Evolutionary conservation across 2,888 invertebrate species (phyloP).

Genomic region (Bunonema sp.): DNA sequence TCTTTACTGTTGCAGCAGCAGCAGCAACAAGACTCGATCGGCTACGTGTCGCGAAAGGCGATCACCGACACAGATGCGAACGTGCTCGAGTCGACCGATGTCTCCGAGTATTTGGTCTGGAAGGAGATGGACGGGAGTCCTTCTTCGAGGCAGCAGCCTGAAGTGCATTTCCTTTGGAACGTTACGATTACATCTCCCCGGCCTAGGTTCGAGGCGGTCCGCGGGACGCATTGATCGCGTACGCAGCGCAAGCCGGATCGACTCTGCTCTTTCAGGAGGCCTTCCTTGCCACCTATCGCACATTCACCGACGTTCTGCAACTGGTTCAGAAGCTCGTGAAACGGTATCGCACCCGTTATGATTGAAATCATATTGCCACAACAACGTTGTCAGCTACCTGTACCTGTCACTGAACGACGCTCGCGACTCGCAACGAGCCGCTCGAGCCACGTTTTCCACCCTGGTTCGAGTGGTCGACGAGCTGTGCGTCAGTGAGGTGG

Average conservation of each 20-base stretch:
- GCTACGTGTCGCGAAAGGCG: slow-evolving; percentile 4
- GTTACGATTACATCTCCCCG: not conserved
- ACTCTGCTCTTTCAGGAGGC: slow-evolving; percentile 81
- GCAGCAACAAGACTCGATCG: slow-evolving; percentile 2
- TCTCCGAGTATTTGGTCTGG: slow-evolving; percentile 27
- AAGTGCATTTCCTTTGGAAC: not conserved
- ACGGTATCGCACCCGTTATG: slow-evolving; percentile 9
- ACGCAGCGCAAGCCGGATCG: slow-evolving; percentile 68
- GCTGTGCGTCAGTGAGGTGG: slow-evolving; percentile 49
- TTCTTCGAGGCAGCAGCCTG: slow-evolving; percentile 11
- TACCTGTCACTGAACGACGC: slow-evolving; percentile 20
- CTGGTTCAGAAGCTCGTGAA: slow-evolving; percentile 33
- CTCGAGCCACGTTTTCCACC: slow-evolving; percentile 73
- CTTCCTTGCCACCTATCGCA: slow-evolving; percentile 76
- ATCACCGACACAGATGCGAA: slow-evolving; percentile 5
- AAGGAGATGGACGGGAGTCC: slow-evolving; percentile 14
- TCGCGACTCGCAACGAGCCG: slow-evolving; percentile 56
- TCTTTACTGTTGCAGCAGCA: not conserved
- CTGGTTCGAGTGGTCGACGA: slow-evolving; percentile 85
- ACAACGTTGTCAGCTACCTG: slow-evolving; percentile 17
- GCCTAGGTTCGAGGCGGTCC: slow-evolving; percentile 70
- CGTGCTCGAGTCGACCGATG: slow-evolving; percentile 21
- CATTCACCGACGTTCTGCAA: slow-evolving; percentile 29
- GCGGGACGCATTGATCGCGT: slow-evolving; percentile 80
- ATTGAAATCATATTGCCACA: not conserved